Percentiles rank a stretch among this genome's conserved stretches.
These are phyloP conservation scores for Chrysotoxum bicinctum DNA, from an alignment of 2,888 invertebrate species.

Conservation along the genomic window DNA sequence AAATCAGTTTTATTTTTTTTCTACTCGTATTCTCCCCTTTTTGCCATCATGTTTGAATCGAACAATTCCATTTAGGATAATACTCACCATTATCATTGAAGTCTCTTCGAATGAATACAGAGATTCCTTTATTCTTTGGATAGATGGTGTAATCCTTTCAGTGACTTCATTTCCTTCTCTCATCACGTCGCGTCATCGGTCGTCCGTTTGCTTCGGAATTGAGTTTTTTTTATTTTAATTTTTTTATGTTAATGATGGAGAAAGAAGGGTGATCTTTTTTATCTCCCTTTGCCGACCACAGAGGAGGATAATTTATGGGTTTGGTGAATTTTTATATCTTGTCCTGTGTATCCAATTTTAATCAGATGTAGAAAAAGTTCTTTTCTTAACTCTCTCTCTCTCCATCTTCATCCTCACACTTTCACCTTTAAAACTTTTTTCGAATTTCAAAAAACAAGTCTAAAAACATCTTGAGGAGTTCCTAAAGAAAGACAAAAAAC, in stretches of 20 bases:
- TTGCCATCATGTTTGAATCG: conserved; percentile 18
- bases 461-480: conserved; percentile 44
- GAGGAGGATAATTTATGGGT: conserved; percentile 43
- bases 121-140: conserved; percentile 42
- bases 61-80: conserved; percentile 66
- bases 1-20: conserved; percentile 34
- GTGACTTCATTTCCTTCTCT: conserved; percentile 63
- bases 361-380: conserved; percentile 42
- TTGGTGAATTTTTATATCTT: conserved; percentile 37
- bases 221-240: conserved; percentile 45
- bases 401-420: conserved; percentile 15
- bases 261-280: neutral
- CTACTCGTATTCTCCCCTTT: neutral
- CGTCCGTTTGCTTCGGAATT: conserved; percentile 45
- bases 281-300: conserved; percentile 5
- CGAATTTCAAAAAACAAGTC: conserved; percentile 36
- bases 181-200: conserved; percentile 51
- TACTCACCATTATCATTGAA: conserved; percentile 55
- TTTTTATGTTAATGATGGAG: conserved; percentile 22
- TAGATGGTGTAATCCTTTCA: conserved; percentile 49
- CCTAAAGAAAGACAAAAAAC: neutral
- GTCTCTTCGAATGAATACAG: conserved; percentile 41
- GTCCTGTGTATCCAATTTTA: conserved; percentile 47
- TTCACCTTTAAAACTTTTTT: conserved; percentile 34
- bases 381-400: neutral